Conservation (phyloP, 2,888 invertebrate species). For the Mantis religiosa region DNA sequence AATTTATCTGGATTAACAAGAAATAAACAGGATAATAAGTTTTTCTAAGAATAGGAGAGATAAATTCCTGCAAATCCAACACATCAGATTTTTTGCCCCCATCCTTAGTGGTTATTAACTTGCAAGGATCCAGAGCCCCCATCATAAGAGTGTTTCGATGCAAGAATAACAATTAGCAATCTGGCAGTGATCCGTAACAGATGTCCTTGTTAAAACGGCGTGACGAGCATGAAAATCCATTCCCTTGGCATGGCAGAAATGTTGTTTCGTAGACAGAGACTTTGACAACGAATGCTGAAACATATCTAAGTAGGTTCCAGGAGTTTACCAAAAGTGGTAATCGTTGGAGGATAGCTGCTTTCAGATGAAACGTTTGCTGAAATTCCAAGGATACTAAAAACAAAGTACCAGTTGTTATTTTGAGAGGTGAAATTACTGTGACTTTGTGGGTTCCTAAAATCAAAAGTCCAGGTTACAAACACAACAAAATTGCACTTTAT, state of each 20-base stretch:
- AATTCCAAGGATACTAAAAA: no score
- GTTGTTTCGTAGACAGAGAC: neutral
- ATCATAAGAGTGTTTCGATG: neutral
- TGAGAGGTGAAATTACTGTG: no score
- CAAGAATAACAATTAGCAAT: neutral
- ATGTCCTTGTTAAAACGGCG: neutral
- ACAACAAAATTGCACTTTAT: no score
- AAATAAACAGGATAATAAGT: no score
- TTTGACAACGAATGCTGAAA: neutral
- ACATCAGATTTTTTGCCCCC: no score
- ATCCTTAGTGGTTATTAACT: neutral
- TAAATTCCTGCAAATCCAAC: no score
- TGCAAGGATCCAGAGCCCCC: neutral
- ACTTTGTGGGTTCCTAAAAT: no score
- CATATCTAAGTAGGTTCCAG: neutral
- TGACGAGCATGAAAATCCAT: neutral
- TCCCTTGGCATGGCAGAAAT: neutral
- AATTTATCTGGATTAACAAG: no score
- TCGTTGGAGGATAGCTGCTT: neutral
- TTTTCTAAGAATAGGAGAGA: no score
- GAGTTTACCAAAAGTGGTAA: neutral
- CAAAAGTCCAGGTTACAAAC: no score
- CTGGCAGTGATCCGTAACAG: neutral
- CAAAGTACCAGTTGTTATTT: no score
- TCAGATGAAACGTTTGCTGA: no score